Evolutionary conservation across 1,140 invertebrate genomes (phyloP).

Genomic region (Calephelis nemesis): DNA sequence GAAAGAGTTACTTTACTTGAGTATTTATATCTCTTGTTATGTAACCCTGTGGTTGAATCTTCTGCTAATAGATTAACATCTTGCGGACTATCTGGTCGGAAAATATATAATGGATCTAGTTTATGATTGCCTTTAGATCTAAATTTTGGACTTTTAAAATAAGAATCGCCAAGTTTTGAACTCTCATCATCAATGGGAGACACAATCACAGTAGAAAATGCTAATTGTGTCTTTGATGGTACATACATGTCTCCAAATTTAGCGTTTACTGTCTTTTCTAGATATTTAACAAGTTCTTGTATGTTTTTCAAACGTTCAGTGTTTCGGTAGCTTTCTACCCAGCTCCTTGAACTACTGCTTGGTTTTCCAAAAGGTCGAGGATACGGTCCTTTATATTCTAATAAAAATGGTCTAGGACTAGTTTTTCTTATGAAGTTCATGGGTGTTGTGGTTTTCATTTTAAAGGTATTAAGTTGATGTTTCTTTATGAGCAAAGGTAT

Average conservation of each 20-base stretch:
- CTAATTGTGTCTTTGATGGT: conserved; percentile 50
- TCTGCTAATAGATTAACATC: conserved; percentile 75
- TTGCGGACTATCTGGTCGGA: conserved; percentile 65
- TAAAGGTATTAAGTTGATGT: conserved; percentile 29
- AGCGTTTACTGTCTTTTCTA: conserved; percentile 66
- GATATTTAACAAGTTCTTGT: conserved; percentile 66
- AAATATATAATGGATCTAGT: conserved; percentile 63
- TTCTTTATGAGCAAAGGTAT: conserved; percentile 31
- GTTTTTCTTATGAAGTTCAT: conserved; percentile 49
- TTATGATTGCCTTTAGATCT: conserved; percentile 47
- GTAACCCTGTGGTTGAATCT: conserved; percentile 34
- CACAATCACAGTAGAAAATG: conserved; percentile 63
- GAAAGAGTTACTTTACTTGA: background rate
- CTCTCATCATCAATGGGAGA: conserved; percentile 42
- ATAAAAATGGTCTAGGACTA: conserved; percentile 64
- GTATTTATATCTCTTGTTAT: background rate
- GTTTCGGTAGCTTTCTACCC: conserved; percentile 67
- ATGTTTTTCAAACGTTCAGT: conserved; percentile 69
- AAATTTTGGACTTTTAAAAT: conserved; percentile 28
- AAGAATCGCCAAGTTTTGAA: conserved; percentile 16
- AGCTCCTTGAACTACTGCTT: conserved; percentile 48
- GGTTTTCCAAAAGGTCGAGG: conserved; percentile 64
- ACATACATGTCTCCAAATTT: conserved; percentile 58
- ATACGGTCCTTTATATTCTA: conserved; percentile 60
- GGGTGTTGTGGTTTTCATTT: conserved; percentile 24